Evolutionary conservation across 2,113 vertebrate species (phyloP).

Genomic region (Lasiurus borealis): DNA sequence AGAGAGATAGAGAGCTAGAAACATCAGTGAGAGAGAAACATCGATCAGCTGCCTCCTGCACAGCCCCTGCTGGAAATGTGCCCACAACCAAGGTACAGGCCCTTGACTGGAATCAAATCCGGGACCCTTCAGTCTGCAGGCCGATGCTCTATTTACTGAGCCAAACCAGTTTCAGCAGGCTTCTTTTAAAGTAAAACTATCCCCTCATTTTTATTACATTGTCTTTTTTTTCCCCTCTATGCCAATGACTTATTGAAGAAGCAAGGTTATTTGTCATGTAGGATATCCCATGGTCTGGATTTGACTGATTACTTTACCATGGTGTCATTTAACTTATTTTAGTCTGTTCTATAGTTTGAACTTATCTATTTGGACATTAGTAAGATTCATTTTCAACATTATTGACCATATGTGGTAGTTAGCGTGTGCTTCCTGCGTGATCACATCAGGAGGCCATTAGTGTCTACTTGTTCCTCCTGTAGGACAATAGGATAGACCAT

Average conservation of each 20-base stretch:
- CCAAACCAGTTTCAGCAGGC: too few relatives aligned
- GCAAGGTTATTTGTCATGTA: not conserved
- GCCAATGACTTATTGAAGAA: not conserved
- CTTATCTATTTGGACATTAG: not conserved
- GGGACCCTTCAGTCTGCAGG: too few relatives aligned
- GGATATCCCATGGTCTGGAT: not conserved
- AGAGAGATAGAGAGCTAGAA: too few relatives aligned
- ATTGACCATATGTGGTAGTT: not conserved
- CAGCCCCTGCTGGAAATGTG: too few relatives aligned
- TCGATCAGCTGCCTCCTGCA: too few relatives aligned
- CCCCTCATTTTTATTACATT: not conserved
- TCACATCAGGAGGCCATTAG: not conserved
- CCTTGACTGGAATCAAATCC: too few relatives aligned
- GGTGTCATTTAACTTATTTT: constrained; percentile 19
- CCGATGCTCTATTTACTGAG: too few relatives aligned
- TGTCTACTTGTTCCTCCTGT: not conserved
- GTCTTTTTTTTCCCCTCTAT: not conserved
- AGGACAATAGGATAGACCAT: not conserved
- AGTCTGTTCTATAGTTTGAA: not conserved
- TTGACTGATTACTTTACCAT: not conserved
- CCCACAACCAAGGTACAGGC: too few relatives aligned
- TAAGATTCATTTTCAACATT: not conserved
- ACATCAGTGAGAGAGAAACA: too few relatives aligned
- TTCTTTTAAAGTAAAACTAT: not conserved
- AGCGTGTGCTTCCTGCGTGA: not conserved